phyloP scores from a whole-genome alignment of 2,797 vertebrate species.

The Ctenopoma multispine region DNA sequence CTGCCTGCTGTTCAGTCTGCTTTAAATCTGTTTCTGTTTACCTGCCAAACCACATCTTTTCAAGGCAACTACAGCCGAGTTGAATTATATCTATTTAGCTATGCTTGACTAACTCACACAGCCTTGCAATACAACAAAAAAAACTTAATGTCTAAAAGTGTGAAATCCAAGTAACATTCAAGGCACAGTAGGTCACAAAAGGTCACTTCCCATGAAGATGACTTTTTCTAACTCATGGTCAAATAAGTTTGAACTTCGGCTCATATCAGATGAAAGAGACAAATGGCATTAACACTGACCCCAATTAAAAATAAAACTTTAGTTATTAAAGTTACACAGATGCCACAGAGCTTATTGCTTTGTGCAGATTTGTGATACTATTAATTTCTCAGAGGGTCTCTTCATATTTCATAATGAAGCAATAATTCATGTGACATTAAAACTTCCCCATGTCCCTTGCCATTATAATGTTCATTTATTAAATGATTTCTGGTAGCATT shows the following conservation, averaged over 20 bases:
- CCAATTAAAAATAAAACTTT: neutral
- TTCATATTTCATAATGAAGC: conserved; percentile 19
- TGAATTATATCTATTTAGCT: neutral
- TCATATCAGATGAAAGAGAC: neutral
- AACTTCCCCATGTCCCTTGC: conserved; percentile 16
- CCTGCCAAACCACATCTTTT: conserved; percentile 42
- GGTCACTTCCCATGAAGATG: neutral
- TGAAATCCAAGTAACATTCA: neutral
- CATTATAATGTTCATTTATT: conserved; percentile 49
- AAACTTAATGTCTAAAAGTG: neutral
- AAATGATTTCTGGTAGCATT: conserved; percentile 54
- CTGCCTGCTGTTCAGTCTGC: conserved; percentile 13
- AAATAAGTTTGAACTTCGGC: neutral
- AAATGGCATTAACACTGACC: neutral
- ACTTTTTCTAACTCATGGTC: neutral
- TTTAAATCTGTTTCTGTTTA: conserved; percentile 37
- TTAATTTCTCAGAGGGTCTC: neutral
- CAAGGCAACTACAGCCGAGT: conserved; percentile 33
- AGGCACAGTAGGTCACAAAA: conserved; percentile 6
- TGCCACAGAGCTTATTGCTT: neutral
- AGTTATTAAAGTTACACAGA: neutral
- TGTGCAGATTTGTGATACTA: neutral
- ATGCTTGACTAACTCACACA: conserved; percentile 2
- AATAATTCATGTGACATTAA: conserved; percentile 23
- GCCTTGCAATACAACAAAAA: neutral